Base-by-base conservation (phyloP, 1,140 invertebrate species). In the Drosophila triauraria region DNA sequence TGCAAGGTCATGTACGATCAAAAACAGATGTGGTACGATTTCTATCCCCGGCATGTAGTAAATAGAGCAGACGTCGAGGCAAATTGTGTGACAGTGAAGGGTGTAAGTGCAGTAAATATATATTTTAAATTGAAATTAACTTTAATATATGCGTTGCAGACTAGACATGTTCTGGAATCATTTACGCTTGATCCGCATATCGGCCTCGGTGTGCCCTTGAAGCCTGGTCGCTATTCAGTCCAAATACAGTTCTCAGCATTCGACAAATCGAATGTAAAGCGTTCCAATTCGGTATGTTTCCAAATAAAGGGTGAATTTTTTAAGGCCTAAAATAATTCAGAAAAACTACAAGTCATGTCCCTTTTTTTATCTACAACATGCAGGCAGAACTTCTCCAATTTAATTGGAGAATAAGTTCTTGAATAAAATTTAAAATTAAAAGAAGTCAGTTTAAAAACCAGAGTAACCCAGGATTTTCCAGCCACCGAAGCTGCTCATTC, bases 11-110 rank as follows among this genome's bases (percentile, higher is more conserved):
- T 63, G 20, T 57, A 27, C 30, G 59, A 62, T 17, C n/a, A 17
- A 3, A 62, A 32, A 4, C 59, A 62, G 15, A 12, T 62, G 1
- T 62, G 59, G 59, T 62, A 62, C n/a, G 50, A 17, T 0, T 15
- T 23, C 0, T 25, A 12, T 13, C 0, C 7, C 1, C 20, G 32
- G 7, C 30, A 25, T 2, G 1, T 62, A 13, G 2, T 2, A n/a
- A 62, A 62, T 35, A 27, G 4, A 5, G 15, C n/a, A 2, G 30
- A 13, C 4, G 13, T 61, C 2, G 10, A 25, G 3, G 10, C 17
- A 0, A 13, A 27, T 2, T 62, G 59, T 13, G 8, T 56, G 0
- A 23, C 1, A 27, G 51, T 12, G 9, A n/a, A 13, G 5, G 59
- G 50, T 17, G 59, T 62, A 57, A 53, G 59, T n/a, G 1, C 3